These are phyloP conservation scores for Panurus biarmicus DNA, from an alignment of 2,113 vertebrate species.

Conservation along the genomic window DNA sequence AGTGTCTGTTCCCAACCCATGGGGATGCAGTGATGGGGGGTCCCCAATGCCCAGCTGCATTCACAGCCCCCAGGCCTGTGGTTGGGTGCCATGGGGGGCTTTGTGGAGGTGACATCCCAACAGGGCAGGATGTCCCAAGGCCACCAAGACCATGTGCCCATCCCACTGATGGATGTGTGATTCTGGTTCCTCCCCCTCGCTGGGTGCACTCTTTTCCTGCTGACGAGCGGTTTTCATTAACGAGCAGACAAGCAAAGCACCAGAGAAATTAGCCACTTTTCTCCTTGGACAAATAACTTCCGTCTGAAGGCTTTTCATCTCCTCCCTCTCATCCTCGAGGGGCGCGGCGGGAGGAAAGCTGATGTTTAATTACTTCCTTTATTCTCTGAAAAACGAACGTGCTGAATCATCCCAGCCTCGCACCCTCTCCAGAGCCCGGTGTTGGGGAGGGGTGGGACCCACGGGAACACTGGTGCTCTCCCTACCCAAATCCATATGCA, in stretches of 20 bases:
- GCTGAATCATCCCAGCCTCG: constrained; percentile 39
- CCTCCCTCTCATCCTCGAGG: constrained; percentile 1
- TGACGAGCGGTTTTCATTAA: constrained; percentile 1
- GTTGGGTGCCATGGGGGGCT: accelerated
- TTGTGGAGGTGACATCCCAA: background rate
- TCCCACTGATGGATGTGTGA: background rate
- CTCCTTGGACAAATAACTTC: constrained; percentile 56
- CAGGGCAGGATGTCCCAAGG: background rate
- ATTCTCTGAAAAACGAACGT: background rate
- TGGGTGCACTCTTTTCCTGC: background rate
- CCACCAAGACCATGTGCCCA: background rate
- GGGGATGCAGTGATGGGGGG: accelerated
- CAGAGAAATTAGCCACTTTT: constrained; percentile 35
- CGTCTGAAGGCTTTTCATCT: constrained; percentile 44
- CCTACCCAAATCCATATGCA: background rate
- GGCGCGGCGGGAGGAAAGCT: constrained; percentile 6
- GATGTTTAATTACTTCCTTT: constrained; percentile 51
- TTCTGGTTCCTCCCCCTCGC: background rate
- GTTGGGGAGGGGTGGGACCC: background rate
- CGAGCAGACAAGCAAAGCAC: background rate
- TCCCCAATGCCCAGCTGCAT: background rate
- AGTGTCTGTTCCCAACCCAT: accelerated
- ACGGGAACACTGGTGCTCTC: background rate
- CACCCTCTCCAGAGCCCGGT: background rate
- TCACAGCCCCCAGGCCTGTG: background rate